These are phyloP conservation scores for Drosophila parvula DNA, from an alignment of 1,140 invertebrate genomes.

Conservation along the genomic window DNA sequence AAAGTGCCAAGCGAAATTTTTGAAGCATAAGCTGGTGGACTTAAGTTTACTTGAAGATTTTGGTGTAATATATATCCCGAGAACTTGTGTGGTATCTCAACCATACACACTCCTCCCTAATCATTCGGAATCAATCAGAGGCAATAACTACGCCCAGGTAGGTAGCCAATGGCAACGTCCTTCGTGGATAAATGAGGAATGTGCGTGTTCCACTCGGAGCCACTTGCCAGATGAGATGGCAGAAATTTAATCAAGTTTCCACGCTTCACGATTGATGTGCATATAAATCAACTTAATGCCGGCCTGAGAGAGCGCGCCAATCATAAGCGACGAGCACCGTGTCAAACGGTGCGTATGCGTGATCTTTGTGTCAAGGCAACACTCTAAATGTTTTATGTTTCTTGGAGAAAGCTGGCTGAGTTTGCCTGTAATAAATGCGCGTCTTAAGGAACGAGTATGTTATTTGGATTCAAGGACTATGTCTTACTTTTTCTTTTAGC, in stretches of 20 bases:
- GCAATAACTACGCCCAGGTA: slow-evolving; percentile 42
- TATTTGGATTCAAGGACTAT: neutral
- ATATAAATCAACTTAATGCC: slow-evolving; percentile 42
- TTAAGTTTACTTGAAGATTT: slow-evolving; percentile 43
- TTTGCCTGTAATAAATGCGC: neutral
- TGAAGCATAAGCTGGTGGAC: slow-evolving; percentile 35
- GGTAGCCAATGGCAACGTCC: slow-evolving; percentile 49
- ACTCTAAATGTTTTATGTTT: neutral
- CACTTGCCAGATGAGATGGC: slow-evolving; percentile 28
- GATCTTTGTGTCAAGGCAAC: slow-evolving; percentile 14
- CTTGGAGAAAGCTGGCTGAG: neutral
- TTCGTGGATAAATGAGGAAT: slow-evolving; percentile 35
- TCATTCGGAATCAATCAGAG: slow-evolving; percentile 50
- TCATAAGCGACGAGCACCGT: slow-evolving; percentile 22
- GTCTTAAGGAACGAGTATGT: neutral
- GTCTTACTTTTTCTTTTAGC: too few species aligned
- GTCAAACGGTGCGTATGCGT: slow-evolving; percentile 31
- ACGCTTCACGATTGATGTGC: slow-evolving; percentile 36
- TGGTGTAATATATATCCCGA: slow-evolving; percentile 2
- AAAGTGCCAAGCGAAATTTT: slow-evolving; percentile 30
- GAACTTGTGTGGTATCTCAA: slow-evolving; percentile 12
- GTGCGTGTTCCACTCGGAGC: slow-evolving; percentile 38
- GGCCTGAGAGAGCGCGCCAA: slow-evolving; percentile 18
- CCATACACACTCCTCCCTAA: slow-evolving; percentile 11
- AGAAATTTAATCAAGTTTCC: slow-evolving; percentile 47